These are phyloP conservation scores for Nemurella pictetii DNA, from an alignment of 2,888 invertebrate genomes.

Conservation along the genomic window DNA sequence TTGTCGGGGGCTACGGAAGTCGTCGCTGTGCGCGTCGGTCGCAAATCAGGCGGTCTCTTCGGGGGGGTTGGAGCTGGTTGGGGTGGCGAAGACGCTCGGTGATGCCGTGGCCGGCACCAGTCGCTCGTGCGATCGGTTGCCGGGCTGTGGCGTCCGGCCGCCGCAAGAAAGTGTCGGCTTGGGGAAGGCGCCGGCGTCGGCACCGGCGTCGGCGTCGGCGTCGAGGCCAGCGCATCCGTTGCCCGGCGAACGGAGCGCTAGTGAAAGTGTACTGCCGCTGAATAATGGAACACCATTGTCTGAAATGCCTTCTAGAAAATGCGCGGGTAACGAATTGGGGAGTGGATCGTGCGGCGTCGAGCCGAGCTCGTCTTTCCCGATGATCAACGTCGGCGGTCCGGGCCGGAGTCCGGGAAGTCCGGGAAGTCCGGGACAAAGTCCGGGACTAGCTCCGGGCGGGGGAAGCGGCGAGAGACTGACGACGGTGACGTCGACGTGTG, in stretches of 20 bases:
- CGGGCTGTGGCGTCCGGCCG: neutral
- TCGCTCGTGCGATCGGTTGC: neutral
- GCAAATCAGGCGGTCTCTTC: neutral
- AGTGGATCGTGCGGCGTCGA: no score
- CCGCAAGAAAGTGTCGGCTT: constrained; percentile 34
- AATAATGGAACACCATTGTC: neutral
- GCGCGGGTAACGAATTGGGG: neutral
- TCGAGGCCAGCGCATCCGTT: constrained; percentile 49
- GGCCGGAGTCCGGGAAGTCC: neutral
- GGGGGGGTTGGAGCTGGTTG: neutral
- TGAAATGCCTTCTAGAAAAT: constrained; percentile 6
- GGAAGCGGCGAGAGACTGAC: constrained; percentile 7
- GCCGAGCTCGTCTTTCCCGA: constrained; percentile 3
- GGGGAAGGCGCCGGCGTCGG: constrained; percentile 48
- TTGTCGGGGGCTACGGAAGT: neutral
- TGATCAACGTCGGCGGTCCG: no score
- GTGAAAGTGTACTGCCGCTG: constrained; percentile 28
- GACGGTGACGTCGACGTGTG: neutral
- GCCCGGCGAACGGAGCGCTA: constrained; percentile 37
- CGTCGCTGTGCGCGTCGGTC: neutral
- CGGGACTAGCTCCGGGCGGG: neutral
- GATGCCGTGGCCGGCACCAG: neutral
- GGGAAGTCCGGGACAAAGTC: no score
- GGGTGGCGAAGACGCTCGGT: neutral
- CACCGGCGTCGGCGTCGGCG: constrained; percentile 49